Evolutionary conservation across 2,113 vertebrate species (phyloP), one percentile per base, ranked within the genome.

Genomic region (Grammomys dolichurus): DNA sequence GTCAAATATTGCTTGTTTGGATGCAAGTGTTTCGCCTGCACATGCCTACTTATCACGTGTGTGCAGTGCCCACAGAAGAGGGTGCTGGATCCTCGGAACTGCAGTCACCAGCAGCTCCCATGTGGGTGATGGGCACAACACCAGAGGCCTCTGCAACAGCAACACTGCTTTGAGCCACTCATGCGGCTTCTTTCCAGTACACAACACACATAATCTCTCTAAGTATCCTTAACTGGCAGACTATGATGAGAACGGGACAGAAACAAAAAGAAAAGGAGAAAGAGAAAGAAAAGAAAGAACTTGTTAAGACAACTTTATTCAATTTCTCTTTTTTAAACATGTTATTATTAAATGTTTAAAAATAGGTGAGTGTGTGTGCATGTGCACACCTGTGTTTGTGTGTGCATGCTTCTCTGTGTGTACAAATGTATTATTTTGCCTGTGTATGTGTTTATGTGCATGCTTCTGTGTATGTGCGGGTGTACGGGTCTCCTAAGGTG

Each of bases 261-360:
- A 82, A 36, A 78, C 1, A 3, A 87, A 84, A 87, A 81, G 19
- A 9, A 72, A 48, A 63, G 56, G 67, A 4, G 22, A 40, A n/a
- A 19, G 5, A 28, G 28, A 70, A 36, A 70, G 1, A n/a, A 36
- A 70, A 36, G 5, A 36, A 70, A 16, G 12, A 73, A 8, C 33
- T 28, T 24, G 12, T 51, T 70, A 92, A 70, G 48, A 89, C 4
- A 85, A 65, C 31, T 72, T 60, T 22, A 76, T 1, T 31, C 28
- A 87, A 20, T 93, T 90, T 93, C 87, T 24, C 14, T 84, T 93
- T 81, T 46, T 95, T 4, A 48, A 85, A 84, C 46, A 51, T 22
- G 26, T 75, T 56, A 75, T 63, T 67, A 75, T 10, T 73, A 51
- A 51, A 51, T 51, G 3, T 77, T 88, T 92, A 82, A 87, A 48